These are phyloP conservation scores for Cyaniris semiargus DNA, from an alignment of 2,888 invertebrate genomes.

Conservation along the genomic window DNA sequence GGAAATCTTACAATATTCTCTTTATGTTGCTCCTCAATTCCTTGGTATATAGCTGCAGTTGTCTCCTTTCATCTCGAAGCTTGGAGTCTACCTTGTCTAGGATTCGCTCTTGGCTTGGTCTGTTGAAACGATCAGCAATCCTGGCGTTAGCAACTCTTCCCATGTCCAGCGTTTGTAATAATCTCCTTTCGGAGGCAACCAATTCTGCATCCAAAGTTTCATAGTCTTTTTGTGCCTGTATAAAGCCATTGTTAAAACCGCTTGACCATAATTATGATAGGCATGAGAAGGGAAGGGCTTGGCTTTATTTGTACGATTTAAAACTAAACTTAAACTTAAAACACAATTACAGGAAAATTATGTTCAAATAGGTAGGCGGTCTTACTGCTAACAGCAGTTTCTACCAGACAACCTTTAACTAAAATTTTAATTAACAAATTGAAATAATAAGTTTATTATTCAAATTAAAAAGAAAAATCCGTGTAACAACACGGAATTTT, in stretches of 20 bases:
- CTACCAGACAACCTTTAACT: too few relatives aligned
- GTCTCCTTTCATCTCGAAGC: conserved; percentile 82
- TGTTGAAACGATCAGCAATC: conserved; percentile 84
- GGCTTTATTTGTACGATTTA: too few relatives aligned
- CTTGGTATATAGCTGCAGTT: conserved; percentile 79
- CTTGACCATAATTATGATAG: too few relatives aligned
- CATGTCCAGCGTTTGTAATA: conserved; percentile 84
- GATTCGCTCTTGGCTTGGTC: conserved; percentile 84
- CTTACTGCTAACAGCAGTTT: too few relatives aligned
- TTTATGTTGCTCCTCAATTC: conserved; percentile 80
- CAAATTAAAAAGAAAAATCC: too few relatives aligned
- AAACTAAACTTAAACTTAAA: too few relatives aligned
- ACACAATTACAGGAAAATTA: too few relatives aligned
- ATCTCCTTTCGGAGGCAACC: conserved; percentile 82
- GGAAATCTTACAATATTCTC: conserved; percentile 74
- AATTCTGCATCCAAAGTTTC: conserved; percentile 85
- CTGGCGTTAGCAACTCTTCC: conserved; percentile 86
- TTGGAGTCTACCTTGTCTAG: conserved; percentile 83
- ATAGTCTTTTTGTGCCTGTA: conserved; percentile 84
- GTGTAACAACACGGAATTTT: too few relatives aligned
- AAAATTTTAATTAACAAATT: too few relatives aligned
- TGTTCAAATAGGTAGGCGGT: too few relatives aligned
- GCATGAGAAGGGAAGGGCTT: too few relatives aligned
- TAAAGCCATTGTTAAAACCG: not conserved
- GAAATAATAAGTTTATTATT: too few relatives aligned